Percentiles rank a stretch among this genome's conserved stretches.
Conservation (phyloP, 2,888 invertebrate genomes). For the Patella caerulea region DNA sequence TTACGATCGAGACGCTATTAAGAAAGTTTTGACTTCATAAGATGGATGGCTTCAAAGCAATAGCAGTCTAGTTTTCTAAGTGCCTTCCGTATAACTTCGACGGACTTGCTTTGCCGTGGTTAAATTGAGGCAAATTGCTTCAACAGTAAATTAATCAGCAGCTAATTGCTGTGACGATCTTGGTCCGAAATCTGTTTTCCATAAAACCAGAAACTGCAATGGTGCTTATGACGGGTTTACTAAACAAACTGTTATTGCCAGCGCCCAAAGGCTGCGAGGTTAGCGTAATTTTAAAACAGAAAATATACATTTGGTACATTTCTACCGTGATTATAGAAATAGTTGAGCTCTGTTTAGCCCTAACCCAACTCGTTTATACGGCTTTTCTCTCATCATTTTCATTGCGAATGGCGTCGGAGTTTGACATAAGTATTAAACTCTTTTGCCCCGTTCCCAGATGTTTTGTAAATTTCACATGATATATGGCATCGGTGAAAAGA, state of each 20-base stretch:
- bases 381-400: constrained; percentile 9
- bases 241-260: constrained; percentile 10
- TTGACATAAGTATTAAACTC: constrained; percentile 7
- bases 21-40: background rate
- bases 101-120: background rate
- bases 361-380: too few relatives aligned
- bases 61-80: background rate
- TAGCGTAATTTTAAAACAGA: background rate
- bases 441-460: background rate
- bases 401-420: constrained; percentile 5
- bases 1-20: constrained; percentile 9
- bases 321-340: too few relatives aligned
- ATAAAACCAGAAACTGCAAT: background rate
- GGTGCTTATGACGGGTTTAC: constrained; percentile 7
- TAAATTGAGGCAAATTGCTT: constrained; percentile 27
- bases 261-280: background rate
- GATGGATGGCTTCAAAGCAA: constrained; percentile 1
- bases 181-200: background rate
- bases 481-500: background rate
- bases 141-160: constrained; percentile 25
- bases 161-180: constrained; percentile 14
- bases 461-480: background rate
- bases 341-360: too few relatives aligned
- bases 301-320: background rate
- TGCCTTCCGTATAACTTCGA: background rate